A percentile compares a stretch with the other conserved stretches of the same genome.
Conservation (phyloP, 1,140 invertebrate species). For the Drosophila malerkotliana region DNA sequence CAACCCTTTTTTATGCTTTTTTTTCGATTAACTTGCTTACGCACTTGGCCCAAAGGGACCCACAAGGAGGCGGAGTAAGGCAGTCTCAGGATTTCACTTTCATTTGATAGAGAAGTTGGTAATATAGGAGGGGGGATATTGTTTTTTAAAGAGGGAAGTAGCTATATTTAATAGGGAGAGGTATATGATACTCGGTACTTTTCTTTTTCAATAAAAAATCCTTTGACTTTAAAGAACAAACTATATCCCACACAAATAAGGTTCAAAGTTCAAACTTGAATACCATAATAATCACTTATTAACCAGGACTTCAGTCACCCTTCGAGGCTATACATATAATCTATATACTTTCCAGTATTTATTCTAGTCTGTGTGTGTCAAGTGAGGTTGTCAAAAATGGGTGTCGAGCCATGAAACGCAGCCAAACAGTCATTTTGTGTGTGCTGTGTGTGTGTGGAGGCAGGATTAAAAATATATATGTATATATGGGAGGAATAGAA, state of each 20-base stretch:
- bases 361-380: not conserved
- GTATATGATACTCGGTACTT: too few relatives aligned
- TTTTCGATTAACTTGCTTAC: slow-evolving; percentile 54
- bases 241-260: too few relatives aligned
- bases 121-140: not conserved
- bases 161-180: too few relatives aligned
- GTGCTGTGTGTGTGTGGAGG: slow-evolving; percentile 29
- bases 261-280: not conserved
- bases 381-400: slow-evolving; percentile 60
- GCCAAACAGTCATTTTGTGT: slow-evolving; percentile 73
- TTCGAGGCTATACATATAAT: not conserved
- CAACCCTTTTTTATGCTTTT: slow-evolving; percentile 3
- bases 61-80: slow-evolving; percentile 4
- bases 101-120: not conserved
- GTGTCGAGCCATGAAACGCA: slow-evolving; percentile 78
- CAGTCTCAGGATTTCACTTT: slow-evolving; percentile 1
- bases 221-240: too few relatives aligned
- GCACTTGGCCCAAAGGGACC: slow-evolving; percentile 32
- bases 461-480: slow-evolving; percentile 25
- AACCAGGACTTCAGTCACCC: not conserved
- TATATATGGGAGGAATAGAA: not conserved
- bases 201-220: too few relatives aligned
- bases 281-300: not conserved
- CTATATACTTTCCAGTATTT: not conserved
- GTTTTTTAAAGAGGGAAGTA: too few relatives aligned